Evolutionary conservation across 1,140 invertebrate genomes (phyloP).

Genomic region (Hycleus cichorii): DNA sequence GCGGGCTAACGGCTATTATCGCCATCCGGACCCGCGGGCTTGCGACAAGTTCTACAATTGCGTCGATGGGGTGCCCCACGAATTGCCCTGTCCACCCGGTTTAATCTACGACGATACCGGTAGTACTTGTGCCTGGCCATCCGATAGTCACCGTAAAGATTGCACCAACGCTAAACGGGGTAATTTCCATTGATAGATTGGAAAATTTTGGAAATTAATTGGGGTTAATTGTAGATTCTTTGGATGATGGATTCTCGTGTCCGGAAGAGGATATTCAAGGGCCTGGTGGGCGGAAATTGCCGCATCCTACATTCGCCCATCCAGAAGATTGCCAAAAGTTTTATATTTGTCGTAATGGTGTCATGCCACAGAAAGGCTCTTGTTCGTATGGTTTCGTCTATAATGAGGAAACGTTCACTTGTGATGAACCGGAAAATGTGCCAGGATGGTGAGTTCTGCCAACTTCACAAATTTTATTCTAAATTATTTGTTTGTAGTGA

Average conservation of each 20-base stretch:
- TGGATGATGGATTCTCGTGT: conserved; percentile 72
- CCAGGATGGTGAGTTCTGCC: conserved; percentile 63
- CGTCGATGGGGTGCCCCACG: conserved; percentile 63
- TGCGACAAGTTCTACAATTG: conserved; percentile 82
- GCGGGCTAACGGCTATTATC: conserved; percentile 72
- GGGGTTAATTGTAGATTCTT: conserved; percentile 43
- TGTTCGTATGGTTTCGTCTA: conserved; percentile 71
- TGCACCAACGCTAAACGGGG: conserved; percentile 59
- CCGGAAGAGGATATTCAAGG: conserved; percentile 62
- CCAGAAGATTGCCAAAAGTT: conserved; percentile 78
- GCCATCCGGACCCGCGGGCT: conserved; percentile 64
- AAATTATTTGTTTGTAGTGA: conserved; percentile 53
- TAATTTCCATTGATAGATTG: conserved; percentile 20
- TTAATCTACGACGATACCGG: conserved; percentile 64
- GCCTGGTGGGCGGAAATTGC: conserved; percentile 59
- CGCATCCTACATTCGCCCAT: conserved; percentile 74
- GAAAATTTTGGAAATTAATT: background rate
- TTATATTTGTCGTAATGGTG: conserved; percentile 75
- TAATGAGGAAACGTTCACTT: conserved; percentile 72
- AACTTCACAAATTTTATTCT: background rate
- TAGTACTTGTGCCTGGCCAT: conserved; percentile 68
- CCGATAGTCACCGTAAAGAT: conserved; percentile 50
- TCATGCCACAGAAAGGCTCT: conserved; percentile 66
- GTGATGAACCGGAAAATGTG: conserved; percentile 72
- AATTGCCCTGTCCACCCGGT: conserved; percentile 71